Base-by-base conservation (phyloP, 2,797 vertebrate genomes). In the Acropternis orthonyx region DNA sequence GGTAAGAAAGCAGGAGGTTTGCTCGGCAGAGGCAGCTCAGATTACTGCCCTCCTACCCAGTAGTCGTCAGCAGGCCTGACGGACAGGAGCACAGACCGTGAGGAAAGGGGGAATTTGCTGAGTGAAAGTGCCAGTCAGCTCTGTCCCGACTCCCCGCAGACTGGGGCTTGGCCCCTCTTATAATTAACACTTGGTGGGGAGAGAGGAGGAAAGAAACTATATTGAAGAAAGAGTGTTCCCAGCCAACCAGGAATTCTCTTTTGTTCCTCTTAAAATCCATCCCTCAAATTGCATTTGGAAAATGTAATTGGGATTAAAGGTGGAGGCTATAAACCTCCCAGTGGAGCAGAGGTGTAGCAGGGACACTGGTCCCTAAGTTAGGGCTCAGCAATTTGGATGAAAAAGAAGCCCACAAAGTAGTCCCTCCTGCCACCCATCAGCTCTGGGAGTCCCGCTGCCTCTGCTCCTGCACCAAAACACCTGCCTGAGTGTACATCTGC, bases 31-130 rank as follows among this genome's bases (percentile, higher is more conserved):
- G 94, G 94, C 97, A 94, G 98, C 97, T 98, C 97, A 74, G 96
- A 98, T 98, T 98, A 98, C 98, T 93, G 97, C 97, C 96, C 92
- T 97, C 95, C 97, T 94, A 89, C 96, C 94, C 92, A 90, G 98
- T 98, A 98, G 98, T 98, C 97, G 75, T 96, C 88, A 92, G 95
- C 93, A 44, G 37, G 94, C 76, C 93, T 86, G 96, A 96, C 85
- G 88, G 97, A 97, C 98, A 94, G 97, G 90, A 94, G 96, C 96
- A 58, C 83, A 84, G 95, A 94, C 48, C 89, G 92, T 97, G 98
- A 97, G 94, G 95, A 94, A 96, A 97, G 86, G 91, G 89, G 96
- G 97, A 96, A 92, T 51, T 43, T 72, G 51, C 79, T 23, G 63
- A 67, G 91, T 80, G 65, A 88, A 91, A 94, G 93, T 43, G 81